phyloP scores from a whole-genome alignment of 2,113 vertebrate genomes.

The Amazona guildingii region DNA sequence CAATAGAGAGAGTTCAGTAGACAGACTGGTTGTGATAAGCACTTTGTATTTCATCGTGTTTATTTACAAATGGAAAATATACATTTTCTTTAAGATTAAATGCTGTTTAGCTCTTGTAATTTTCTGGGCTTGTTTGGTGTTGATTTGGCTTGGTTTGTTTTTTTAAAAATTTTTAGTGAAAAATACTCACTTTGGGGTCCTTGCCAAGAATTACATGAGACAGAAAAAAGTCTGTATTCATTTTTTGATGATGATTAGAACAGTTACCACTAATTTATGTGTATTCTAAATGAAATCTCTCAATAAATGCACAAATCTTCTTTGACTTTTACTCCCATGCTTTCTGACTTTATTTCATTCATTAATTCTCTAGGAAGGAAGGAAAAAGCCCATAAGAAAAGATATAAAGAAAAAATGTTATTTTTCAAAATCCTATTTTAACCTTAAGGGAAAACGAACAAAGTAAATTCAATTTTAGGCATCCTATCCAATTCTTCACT shows the following conservation, averaged over 20 bases:
- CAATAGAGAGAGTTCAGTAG: background rate
- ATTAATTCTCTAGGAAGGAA: background rate
- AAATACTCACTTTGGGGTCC: background rate
- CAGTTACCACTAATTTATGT: background rate
- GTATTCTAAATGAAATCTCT: background rate
- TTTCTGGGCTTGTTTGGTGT: background rate
- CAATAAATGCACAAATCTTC: background rate
- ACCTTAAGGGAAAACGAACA: constrained; percentile 1
- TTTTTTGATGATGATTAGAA: background rate
- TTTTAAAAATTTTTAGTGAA: background rate
- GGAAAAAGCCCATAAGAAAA: background rate
- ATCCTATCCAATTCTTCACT: background rate
- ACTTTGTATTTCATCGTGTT: background rate
- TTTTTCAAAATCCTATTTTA: background rate
- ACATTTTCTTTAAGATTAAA: background rate
- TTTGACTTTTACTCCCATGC: background rate
- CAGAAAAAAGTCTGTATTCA: background rate
- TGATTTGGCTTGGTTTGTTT: background rate
- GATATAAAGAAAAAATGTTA: background rate
- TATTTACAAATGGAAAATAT: background rate
- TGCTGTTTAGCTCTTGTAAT: background rate
- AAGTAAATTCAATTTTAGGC: constrained; percentile 36
- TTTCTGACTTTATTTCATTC: background rate
- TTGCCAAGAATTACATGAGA: background rate
- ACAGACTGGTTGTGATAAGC: background rate